Evolutionary conservation across 2,888 invertebrate genomes (phyloP), one percentile per base, ranked within the genome.

Genomic region (Oeneis ivallda): DNA sequence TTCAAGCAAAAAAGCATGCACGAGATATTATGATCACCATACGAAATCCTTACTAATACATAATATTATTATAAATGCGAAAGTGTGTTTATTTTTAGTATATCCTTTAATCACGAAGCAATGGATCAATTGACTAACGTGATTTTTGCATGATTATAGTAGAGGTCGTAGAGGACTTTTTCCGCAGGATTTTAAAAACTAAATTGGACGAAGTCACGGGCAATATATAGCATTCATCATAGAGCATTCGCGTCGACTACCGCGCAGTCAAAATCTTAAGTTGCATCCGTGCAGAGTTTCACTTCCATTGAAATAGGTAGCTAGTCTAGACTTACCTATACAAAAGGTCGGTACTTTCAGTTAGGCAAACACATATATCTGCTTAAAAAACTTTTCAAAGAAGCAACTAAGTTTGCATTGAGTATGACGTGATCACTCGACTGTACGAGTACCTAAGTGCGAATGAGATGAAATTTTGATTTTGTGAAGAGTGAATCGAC

Each of bases 381-480:
- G 61, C 47, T 49, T 66, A 67, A 66, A 71, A 72, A 72, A 68
- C 70, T 65, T 71, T 71, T 71, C 72, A 73, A 75, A 68, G 71
- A 75, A 72, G 72, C 70, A 71, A 71, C 70, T 70, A 74, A 71
- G 72, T 73, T 67, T 75, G 71, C 76, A 71, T 71, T 26, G 52
- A 41, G 19, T n/a, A 72, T 75, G 72, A 71, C 47, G 68, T 52
- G 64, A 70, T 63, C 65, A 73, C 72, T 76, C 60, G 67, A 67
- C 65, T 26, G 26, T 26, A 26, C 5, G 26, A 26, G 26, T 26
- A 70, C 13, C 2, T 47, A 47, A 61, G 66, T 67, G 65, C 65
- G 67, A 58, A 58, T 17, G 10, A 58, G 45, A 45, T 58, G 56
- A 19, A 19, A 41, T 56, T n/a, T 56, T 39, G 56, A 56, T 39